Evolutionary conservation across 1,140 invertebrate species (phyloP).

Genomic region (Bombus polaris): DNA sequence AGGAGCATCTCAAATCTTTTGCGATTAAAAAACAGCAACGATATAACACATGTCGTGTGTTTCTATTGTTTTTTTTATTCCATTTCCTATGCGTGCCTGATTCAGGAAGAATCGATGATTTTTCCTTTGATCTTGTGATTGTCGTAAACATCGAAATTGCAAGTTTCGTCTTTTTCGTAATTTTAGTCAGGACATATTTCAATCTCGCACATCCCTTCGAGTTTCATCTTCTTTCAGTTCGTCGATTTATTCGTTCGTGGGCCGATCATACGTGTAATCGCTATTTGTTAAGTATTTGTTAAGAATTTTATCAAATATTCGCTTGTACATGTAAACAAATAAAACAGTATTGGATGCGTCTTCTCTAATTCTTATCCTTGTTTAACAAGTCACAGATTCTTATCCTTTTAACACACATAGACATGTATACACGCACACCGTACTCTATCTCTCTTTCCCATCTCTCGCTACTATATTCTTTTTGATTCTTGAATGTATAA

Average conservation of each 20-base stretch:
- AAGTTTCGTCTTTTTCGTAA: background rate
- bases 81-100: background rate
- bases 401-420: background rate
- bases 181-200: background rate
- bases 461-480: background rate
- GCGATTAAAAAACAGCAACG: background rate
- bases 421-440: background rate
- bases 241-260: background rate
- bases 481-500: background rate
- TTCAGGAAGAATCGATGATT: background rate
- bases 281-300: background rate
- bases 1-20: too few species aligned
- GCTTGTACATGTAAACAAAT: background rate
- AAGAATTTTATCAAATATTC: background rate
- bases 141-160: background rate
- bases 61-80: background rate
- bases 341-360: constrained; percentile 3
- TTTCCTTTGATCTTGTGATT: background rate
- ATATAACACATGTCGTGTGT: background rate
- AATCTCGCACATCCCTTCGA: background rate
- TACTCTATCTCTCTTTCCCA: background rate
- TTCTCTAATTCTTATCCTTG: background rate
- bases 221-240: background rate
- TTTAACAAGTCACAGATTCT: background rate
- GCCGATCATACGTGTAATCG: background rate